Evolutionary conservation across 2,888 invertebrate species (phyloP), one percentile per base, ranked within the genome.

Genomic region (Elmis aenea): DNA sequence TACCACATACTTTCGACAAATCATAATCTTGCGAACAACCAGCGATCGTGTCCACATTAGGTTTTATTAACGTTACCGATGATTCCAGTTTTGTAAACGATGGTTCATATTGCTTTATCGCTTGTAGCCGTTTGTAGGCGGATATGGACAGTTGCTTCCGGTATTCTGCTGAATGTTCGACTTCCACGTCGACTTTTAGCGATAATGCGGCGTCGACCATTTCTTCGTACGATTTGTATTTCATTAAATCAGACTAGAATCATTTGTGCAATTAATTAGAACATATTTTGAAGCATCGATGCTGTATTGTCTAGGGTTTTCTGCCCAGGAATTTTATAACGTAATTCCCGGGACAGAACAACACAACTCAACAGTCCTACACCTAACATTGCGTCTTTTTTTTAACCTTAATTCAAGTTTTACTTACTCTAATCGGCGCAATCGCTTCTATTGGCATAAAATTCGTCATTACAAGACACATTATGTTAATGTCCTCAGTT

Each of bases 1-100:
- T 70, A 13, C 72, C 72, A 0, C 79, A 79, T 13, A 73, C 60
- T 59, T 74, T 72, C 1, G 75, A 73, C 0, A 86, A 61, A 10
- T 78, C 79, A 51, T 85, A 85, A 55, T 83, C 81, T 14, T 79
- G 76, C 29, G 76, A 75, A 2, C 75, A 58, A 1, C 70, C 68
- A 6, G 73, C 58, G n/a, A 74, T 52, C 0, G 73, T 64, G 1
- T 74, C 70, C 13, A 75, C 73, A n/a, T 76, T 76, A 0, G 85
- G 82, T 42, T 81, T 75, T 1, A 85, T 58, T 10, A 85, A 68
- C 2, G 73, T 68, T 2, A 83, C 73, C 0, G 77, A 72, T 0
- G 81, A 72, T 42, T 72, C 71, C 0, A 82, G 55, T 13, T 43
- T 48, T 2, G 21, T 29, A 21, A 24, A 29, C 6, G 46, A 32